These are phyloP conservation scores for Rhea pennata DNA, from an alignment of 2,113 vertebrate species.

Conservation along the genomic window DNA sequence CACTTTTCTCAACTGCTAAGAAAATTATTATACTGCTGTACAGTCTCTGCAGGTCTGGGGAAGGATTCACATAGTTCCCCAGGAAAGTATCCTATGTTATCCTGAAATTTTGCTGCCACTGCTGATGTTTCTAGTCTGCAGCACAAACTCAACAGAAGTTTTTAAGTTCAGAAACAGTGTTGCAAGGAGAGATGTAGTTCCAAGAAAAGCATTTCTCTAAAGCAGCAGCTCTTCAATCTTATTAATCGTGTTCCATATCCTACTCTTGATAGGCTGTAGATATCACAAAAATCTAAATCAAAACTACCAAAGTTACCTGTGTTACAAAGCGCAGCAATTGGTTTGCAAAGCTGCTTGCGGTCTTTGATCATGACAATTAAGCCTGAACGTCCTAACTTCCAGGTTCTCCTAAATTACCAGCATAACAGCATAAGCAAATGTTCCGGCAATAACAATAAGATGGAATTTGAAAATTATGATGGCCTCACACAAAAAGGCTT, in stretches of 20 bases:
- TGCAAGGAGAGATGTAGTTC: not conserved
- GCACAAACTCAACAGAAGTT: not conserved
- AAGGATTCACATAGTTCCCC: not conserved
- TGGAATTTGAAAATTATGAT: not conserved
- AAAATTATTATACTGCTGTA: not conserved
- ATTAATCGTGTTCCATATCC: not conserved
- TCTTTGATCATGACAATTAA: not conserved
- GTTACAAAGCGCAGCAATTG: not conserved
- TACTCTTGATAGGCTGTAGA: not conserved
- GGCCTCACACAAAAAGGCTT: not conserved
- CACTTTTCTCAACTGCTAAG: not conserved
- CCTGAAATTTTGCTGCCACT: not conserved
- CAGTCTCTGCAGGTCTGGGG: not conserved
- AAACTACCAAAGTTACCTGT: not conserved
- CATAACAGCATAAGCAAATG: not conserved
- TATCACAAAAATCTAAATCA: not conserved
- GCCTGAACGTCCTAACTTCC: not conserved
- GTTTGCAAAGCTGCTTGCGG: not conserved
- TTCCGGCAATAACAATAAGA: not conserved
- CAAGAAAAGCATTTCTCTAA: not conserved
- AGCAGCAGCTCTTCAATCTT: not conserved
- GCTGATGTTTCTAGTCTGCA: not conserved
- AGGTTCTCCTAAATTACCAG: not conserved
- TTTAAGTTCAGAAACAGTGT: not conserved
- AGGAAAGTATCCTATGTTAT: rapidly evolving